phyloP scores from a whole-genome alignment of 2,888 invertebrate genomes.

The Microplitis deprimator region DNA sequence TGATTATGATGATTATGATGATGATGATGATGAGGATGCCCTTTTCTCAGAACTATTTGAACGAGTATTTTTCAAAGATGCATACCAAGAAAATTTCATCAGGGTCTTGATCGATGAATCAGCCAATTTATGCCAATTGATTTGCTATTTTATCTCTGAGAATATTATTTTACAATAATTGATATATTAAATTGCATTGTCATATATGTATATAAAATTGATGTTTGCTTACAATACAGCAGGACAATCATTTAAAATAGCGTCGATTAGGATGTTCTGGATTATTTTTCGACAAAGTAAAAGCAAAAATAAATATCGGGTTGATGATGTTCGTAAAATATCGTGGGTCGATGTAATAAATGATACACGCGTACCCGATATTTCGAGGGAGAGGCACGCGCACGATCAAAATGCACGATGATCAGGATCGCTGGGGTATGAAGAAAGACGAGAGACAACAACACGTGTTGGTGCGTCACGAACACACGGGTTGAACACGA shows the following conservation, averaged over 20 bases:
- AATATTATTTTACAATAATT: not conserved
- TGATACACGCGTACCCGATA: slow-evolving; percentile 15
- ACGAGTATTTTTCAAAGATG: not conserved
- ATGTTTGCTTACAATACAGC: too few species aligned
- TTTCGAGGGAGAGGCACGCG: slow-evolving; percentile 23
- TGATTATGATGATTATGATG: not conserved
- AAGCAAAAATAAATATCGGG: not conserved
- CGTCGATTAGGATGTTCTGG: too few species aligned
- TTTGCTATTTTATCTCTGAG: not conserved
- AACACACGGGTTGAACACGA: slow-evolving; percentile 43
- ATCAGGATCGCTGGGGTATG: slow-evolving; percentile 15
- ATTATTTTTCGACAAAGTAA: not conserved
- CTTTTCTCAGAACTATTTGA: not conserved
- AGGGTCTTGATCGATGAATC: not conserved
- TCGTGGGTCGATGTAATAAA: not conserved
- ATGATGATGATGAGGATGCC: not conserved
- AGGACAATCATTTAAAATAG: too few species aligned
- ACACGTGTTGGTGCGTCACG: slow-evolving; percentile 45
- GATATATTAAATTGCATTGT: not conserved
- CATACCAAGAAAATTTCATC: not conserved
- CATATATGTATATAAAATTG: not conserved
- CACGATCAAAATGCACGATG: slow-evolving; percentile 41
- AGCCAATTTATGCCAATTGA: not conserved
- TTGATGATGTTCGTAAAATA: not conserved
- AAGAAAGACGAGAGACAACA: slow-evolving; percentile 14